Conservation (phyloP, 1,140 invertebrate genomes). For the Adoxophyes honmai region DNA sequence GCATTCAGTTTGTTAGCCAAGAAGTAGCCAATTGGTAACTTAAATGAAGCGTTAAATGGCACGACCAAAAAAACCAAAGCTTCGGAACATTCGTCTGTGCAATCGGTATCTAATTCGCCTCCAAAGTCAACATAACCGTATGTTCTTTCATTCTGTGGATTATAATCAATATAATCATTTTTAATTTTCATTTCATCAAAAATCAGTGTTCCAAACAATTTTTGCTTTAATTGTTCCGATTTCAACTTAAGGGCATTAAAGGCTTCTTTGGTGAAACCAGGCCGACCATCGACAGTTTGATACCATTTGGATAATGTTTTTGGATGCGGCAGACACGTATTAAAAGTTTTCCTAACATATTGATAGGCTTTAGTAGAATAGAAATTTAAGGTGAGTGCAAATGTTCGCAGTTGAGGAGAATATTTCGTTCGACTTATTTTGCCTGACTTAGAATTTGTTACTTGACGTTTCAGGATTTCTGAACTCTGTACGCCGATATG, state of each 20-base stretch:
- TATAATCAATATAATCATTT: not conserved
- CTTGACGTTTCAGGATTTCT: not conserved
- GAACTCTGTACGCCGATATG: not conserved
- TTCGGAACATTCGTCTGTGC: not conserved
- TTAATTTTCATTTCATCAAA: slow-evolving; percentile 36
- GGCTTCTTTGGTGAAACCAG: slow-evolving; percentile 33
- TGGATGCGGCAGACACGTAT: slow-evolving; percentile 33
- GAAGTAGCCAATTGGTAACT: not conserved
- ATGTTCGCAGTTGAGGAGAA: slow-evolving; percentile 28
- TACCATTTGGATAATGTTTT: slow-evolving; percentile 41
- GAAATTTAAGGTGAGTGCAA: slow-evolving; percentile 43
- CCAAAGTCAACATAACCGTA: not conserved
- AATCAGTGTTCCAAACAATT: slow-evolving; percentile 22
- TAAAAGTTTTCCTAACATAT: slow-evolving; percentile 30
- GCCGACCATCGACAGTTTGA: slow-evolving; percentile 25
- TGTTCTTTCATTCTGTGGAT: not conserved
- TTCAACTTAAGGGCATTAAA: slow-evolving; percentile 20
- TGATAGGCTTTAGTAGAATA: slow-evolving; percentile 38
- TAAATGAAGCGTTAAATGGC: not conserved
- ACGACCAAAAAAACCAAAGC: not conserved
- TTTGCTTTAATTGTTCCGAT: slow-evolving; percentile 14
- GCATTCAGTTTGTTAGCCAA: not conserved
- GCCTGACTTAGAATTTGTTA: not conserved
- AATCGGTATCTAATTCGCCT: not conserved
- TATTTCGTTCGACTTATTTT: not conserved